Conservation (phyloP, 2,113 vertebrate species). For the Grammomys surdaster region DNA sequence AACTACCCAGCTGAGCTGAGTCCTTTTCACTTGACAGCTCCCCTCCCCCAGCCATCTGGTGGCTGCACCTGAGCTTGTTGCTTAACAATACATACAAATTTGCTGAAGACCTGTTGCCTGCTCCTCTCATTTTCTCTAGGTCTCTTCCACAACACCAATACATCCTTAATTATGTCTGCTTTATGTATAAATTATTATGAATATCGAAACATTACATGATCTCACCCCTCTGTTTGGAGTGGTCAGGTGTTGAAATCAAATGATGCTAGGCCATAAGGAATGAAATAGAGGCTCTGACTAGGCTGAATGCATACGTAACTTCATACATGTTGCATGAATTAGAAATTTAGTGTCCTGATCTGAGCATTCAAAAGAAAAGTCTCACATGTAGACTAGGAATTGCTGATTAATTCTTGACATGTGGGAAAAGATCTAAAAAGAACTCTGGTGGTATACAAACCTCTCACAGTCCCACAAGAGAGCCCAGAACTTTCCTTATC, state of each 20-base stretch:
- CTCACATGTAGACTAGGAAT: not conserved
- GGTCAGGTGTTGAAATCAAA: not conserved
- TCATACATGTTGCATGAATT: not conserved
- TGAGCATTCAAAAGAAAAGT: not conserved
- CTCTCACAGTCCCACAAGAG: not conserved
- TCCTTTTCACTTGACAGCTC: not conserved
- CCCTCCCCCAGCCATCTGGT: not conserved
- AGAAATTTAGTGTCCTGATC: not conserved
- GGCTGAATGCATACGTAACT: not conserved
- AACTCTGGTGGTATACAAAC: not conserved
- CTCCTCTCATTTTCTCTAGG: not conserved
- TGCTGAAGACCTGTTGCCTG: not conserved
- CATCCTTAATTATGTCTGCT: not conserved
- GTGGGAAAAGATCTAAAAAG: not conserved
- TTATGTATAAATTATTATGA: not conserved
- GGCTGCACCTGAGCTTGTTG: not conserved
- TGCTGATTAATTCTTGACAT: not conserved
- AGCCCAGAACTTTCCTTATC: not conserved
- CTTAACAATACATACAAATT: not conserved
- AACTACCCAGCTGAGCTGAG: not conserved
- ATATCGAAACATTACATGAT: not conserved
- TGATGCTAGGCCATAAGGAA: not conserved
- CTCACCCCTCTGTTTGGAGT: not conserved
- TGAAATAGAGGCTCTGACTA: not conserved
- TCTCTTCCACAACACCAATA: not conserved